Evolutionary conservation across 2,113 vertebrate species (phyloP).

Genomic region (Ictidomys tridecemlineatus): DNA sequence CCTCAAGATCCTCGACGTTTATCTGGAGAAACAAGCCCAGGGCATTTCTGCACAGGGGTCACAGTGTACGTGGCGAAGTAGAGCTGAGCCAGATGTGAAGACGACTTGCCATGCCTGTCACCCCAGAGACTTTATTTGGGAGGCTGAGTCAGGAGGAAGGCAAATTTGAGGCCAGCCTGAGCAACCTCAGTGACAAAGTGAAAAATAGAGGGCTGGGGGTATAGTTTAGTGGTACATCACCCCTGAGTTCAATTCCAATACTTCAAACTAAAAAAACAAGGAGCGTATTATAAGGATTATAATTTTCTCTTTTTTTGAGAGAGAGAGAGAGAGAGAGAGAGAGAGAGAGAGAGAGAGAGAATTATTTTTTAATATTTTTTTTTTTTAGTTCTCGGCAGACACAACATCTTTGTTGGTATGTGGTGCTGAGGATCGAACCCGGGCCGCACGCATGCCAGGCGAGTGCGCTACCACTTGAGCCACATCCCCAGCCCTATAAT

Average conservation of each 20-base stretch:
- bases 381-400: too few relatives aligned
- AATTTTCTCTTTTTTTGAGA: too few relatives aligned
- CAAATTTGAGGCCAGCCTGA: not conserved
- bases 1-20: slow-evolving; percentile 76
- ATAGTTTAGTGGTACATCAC: not conserved
- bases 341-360: too few relatives aligned
- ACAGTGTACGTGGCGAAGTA: too few relatives aligned
- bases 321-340: too few relatives aligned
- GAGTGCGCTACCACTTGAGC: too few relatives aligned
- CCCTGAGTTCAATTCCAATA: not conserved
- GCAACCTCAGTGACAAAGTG: not conserved
- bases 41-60: not conserved
- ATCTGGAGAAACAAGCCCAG: slow-evolving; percentile 62
- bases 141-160: not conserved
- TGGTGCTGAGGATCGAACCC: too few relatives aligned
- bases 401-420: too few relatives aligned
- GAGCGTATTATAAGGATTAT: too few relatives aligned
- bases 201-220: not conserved
- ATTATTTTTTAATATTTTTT: too few relatives aligned
- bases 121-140: not conserved
- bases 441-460: too few relatives aligned
- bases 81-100: not conserved
- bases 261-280: not conserved
- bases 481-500: too few relatives aligned
- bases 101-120: not conserved